Evolutionary conservation across 2,797 vertebrate species (phyloP).

Genomic region (Manis crassicaudata): DNA sequence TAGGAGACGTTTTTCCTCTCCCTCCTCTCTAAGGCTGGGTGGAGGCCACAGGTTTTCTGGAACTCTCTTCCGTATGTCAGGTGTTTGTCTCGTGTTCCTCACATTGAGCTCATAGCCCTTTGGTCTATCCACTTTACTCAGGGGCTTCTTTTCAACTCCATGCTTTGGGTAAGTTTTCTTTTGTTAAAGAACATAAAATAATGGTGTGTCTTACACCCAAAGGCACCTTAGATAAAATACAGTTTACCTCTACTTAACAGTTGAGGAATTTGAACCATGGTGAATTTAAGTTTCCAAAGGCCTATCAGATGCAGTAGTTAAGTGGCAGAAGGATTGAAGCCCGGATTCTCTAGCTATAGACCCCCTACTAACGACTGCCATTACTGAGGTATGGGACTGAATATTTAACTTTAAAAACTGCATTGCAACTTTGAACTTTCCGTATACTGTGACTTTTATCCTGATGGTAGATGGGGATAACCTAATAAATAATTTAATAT

Average conservation of each 20-base stretch:
- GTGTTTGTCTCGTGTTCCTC: background rate
- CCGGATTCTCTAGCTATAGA: background rate
- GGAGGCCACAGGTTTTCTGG: background rate
- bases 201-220: background rate
- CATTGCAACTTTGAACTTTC: background rate
- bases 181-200: background rate
- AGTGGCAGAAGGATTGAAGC: background rate
- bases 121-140: background rate
- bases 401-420: conserved; percentile 11
- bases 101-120: background rate
- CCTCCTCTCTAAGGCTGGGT: background rate
- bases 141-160: background rate
- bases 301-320: background rate
- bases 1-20: background rate
- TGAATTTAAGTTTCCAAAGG: background rate
- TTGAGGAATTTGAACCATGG: background rate
- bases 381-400: background rate
- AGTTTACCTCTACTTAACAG: background rate
- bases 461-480: background rate
- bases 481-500: conserved; percentile 22
- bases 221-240: background rate
- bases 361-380: background rate
- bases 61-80: background rate
- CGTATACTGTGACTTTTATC: background rate
- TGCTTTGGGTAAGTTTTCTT: background rate